Percentiles rank a stretch among this genome's conserved stretches.
phyloP scores from a whole-genome alignment of 1,140 invertebrate species.

The Ooceraea biroi region DNA sequence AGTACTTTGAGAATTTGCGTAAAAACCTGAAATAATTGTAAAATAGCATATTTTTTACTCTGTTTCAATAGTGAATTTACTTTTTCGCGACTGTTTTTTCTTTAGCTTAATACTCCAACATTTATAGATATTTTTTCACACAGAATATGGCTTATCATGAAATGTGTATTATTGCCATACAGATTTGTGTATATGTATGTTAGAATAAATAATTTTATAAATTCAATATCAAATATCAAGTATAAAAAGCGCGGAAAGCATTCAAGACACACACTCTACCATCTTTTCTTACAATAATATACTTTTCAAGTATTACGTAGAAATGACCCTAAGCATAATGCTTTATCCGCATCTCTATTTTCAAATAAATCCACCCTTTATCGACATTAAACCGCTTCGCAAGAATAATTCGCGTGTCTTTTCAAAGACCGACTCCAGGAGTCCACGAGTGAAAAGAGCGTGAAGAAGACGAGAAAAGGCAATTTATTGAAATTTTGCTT shows the following conservation, averaged over 20 bases:
- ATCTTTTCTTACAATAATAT: constrained; percentile 32
- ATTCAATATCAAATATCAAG: not conserved
- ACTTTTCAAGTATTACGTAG: not conserved
- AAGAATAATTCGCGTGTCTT: constrained; percentile 42
- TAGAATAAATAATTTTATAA: not conserved
- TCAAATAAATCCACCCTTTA: constrained; percentile 38
- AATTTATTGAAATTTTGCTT: constrained; percentile 25
- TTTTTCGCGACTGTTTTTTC: not conserved
- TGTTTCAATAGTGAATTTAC: constrained; percentile 2
- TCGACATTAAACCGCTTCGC: constrained; percentile 7
- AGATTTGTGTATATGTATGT: not conserved
- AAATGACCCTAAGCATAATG: constrained; percentile 8
- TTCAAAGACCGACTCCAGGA: not conserved
- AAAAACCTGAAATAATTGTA: not conserved
- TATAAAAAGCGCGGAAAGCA: not conserved
- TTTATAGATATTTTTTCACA: not conserved
- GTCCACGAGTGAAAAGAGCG: not conserved
- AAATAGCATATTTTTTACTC: not conserved
- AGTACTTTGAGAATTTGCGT: constrained; percentile 20
- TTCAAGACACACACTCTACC: not conserved
- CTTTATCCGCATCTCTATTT: constrained; percentile 16
- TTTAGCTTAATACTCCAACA: not conserved
- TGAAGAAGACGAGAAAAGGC: not conserved
- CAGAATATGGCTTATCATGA: not conserved
- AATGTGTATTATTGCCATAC: no score